Evolutionary conservation across 2,797 vertebrate genomes (phyloP).

Genomic region (Cephalopachus bancanus): DNA sequence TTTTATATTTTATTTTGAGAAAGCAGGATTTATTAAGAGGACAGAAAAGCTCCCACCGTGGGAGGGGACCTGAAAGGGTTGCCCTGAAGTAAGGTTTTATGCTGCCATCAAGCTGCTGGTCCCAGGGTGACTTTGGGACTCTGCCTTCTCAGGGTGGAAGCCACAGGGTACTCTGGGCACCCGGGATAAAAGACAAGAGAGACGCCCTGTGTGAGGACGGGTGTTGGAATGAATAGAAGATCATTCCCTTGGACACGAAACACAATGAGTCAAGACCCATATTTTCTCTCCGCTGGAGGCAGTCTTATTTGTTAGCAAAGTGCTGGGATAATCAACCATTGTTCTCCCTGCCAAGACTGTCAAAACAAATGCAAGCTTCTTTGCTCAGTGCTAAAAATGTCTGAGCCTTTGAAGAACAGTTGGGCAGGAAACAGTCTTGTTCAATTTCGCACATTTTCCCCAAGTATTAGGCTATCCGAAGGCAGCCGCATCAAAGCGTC

Average conservation of each 20-base stretch:
- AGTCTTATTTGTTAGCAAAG: slow-evolving; percentile 83
- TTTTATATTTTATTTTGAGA: too few relatives aligned
- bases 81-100: too few relatives aligned
- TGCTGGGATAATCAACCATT: slow-evolving; percentile 83
- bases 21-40: too few relatives aligned
- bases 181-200: slow-evolving; percentile 66
- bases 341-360: slow-evolving; percentile 80
- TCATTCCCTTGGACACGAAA: slow-evolving; percentile 82
- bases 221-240: slow-evolving; percentile 79
- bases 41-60: too few relatives aligned
- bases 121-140: not conserved
- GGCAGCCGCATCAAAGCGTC: slow-evolving; percentile 76
- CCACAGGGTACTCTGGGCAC: slow-evolving; percentile 43
- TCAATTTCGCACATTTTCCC: slow-evolving; percentile 76
- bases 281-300: slow-evolving; percentile 81
- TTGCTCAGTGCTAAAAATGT: slow-evolving; percentile 77
- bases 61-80: too few relatives aligned
- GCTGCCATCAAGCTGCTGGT: slow-evolving; percentile 25
- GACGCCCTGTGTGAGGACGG: slow-evolving; percentile 72
- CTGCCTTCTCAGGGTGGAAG: slow-evolving; percentile 68
- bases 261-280: slow-evolving; percentile 82
- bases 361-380: slow-evolving; percentile 83
- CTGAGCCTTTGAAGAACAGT: slow-evolving; percentile 79
- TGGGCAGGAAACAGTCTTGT: slow-evolving; percentile 80
- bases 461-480: slow-evolving; percentile 71